These are phyloP conservation scores for Philopedon plagiatum DNA, from an alignment of 2,888 invertebrate genomes.

Conservation along the genomic window DNA sequence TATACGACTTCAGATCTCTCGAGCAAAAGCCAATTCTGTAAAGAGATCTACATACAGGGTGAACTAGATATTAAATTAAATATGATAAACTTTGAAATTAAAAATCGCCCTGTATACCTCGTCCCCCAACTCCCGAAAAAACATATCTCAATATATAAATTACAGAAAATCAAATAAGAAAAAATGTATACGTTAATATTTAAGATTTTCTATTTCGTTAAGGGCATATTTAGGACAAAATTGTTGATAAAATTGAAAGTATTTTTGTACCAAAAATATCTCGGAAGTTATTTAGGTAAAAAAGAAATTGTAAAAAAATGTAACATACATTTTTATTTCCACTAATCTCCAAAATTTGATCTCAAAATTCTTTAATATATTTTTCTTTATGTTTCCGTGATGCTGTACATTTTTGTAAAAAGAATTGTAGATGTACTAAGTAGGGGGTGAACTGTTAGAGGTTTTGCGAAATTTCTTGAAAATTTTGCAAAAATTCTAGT, in stretches of 20 bases:
- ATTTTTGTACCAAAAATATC: constrained; percentile 38
- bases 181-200: constrained; percentile 21
- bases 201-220: constrained; percentile 11
- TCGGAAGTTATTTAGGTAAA: constrained; percentile 20
- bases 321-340: constrained; percentile 2
- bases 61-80: not conserved
- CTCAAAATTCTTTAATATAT: constrained; percentile 21
- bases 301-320: constrained; percentile 22
- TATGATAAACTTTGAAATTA: not conserved
- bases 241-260: constrained; percentile 27
- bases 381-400: constrained; percentile 39
- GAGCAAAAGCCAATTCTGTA: not conserved
- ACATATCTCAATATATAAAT: constrained; percentile 21
- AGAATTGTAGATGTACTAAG: constrained; percentile 54
- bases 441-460: constrained; percentile 57
- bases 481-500: not conserved
- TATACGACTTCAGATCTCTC: constrained; percentile 2
- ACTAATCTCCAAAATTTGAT: constrained; percentile 16
- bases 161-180: constrained; percentile 19
- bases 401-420: constrained; percentile 46
- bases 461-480: not conserved
- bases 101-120: not conserved
- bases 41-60: not conserved
- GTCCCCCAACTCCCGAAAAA: not conserved
- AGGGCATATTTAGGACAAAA: constrained; percentile 28